These are phyloP conservation scores for Lithobates pipiens DNA, from an alignment of 2,797 vertebrate genomes.

Conservation along the genomic window DNA sequence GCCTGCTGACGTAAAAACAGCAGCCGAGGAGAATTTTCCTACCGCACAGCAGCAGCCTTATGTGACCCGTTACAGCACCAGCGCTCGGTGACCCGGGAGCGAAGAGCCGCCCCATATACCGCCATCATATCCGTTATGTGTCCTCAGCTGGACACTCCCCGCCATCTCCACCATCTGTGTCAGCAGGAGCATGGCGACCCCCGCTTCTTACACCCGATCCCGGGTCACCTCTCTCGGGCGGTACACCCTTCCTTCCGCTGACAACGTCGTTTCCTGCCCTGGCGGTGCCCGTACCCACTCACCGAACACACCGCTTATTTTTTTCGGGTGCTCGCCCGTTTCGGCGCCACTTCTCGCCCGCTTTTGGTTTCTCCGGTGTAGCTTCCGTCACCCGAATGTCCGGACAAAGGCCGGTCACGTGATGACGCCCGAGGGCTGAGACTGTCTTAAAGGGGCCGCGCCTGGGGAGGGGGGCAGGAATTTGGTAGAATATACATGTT, in stretches of 20 bases:
- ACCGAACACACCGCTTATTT: slow-evolving; percentile 21
- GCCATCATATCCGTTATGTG: not conserved
- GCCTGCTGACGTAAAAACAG: not conserved
- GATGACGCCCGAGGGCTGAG: slow-evolving; percentile 58
- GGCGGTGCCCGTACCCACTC: not conserved
- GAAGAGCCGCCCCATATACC: not conserved
- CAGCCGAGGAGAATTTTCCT: not conserved
- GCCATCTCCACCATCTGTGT: not conserved
- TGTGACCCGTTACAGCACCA: not conserved
- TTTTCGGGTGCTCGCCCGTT: slow-evolving; percentile 4
- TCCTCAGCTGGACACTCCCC: not conserved
- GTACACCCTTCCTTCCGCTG: not conserved
- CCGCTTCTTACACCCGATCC: not conserved
- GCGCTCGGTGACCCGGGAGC: not conserved
- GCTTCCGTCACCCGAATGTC: slow-evolving; percentile 51
- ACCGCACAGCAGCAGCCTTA: not conserved
- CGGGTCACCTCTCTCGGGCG: slow-evolving; percentile 31
- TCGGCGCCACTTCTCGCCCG: slow-evolving; percentile 6
- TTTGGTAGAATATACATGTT: not conserved
- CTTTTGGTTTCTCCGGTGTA: slow-evolving; percentile 36
- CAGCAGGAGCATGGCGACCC: not conserved
- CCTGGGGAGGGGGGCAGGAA: slow-evolving; percentile 52
- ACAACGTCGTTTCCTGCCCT: not conserved
- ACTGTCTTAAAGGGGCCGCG: slow-evolving; percentile 63
- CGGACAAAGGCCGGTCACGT: slow-evolving; percentile 53